Evolutionary conservation across 2,888 invertebrate species (phyloP).

Genomic region (Oscheius onirici): DNA sequence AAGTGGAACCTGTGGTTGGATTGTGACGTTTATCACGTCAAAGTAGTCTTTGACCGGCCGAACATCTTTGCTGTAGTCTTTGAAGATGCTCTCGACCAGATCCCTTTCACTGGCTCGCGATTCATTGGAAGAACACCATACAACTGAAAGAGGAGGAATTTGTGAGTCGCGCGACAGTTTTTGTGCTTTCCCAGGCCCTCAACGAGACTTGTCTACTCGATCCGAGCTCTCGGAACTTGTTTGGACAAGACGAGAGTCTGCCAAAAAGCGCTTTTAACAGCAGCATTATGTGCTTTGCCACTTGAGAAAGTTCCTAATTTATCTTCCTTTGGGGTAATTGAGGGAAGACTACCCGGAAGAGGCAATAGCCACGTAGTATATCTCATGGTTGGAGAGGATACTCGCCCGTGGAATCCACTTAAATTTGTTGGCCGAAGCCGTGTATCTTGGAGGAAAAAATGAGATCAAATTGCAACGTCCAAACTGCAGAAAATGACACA

Average conservation of each 20-base stretch:
- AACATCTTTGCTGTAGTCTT: constrained; percentile 46
- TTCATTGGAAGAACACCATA: neutral
- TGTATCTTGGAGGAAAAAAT: constrained; percentile 4
- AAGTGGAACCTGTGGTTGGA: too few relatives aligned
- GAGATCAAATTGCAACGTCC: neutral
- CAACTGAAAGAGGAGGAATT: neutral
- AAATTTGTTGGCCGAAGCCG: constrained; percentile 7
- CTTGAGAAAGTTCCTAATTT: neutral
- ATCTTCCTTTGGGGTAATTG: too few relatives aligned
- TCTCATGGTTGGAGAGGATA: neutral
- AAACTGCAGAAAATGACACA: too few relatives aligned
- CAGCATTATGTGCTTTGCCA: neutral
- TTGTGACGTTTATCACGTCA: constrained; percentile 54
- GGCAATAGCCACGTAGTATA: too few relatives aligned
- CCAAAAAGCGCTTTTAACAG: neutral
- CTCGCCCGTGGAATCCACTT: constrained; percentile 7
- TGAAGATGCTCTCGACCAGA: constrained; percentile 46
- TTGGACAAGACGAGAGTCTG: neutral
- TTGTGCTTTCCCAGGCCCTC: neutral
- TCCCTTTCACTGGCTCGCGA: constrained; percentile 38
- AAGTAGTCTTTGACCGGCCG: constrained; percentile 53
- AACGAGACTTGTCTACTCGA: neutral
- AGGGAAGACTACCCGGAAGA: too few relatives aligned
- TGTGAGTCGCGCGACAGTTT: too few relatives aligned
- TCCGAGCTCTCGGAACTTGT: neutral